Evolutionary conservation across 2,888 invertebrate species (phyloP).

Genomic region (Camponotus fellah): DNA sequence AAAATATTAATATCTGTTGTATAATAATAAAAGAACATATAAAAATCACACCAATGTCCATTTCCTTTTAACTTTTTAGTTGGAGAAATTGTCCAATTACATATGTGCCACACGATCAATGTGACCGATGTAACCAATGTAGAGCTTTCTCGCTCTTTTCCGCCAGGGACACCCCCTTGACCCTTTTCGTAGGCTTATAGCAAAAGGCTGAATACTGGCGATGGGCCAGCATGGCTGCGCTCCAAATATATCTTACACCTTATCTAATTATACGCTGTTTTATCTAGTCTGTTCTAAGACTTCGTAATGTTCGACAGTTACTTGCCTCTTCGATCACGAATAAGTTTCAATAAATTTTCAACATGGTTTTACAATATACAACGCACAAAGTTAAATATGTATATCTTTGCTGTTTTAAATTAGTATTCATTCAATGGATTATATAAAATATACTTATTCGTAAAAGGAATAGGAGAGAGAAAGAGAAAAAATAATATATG

Average conservation of each 20-base stretch:
- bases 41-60: not conserved
- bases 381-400: constrained; percentile 36
- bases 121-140: constrained; percentile 71
- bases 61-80: constrained; percentile 19
- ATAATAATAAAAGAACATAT: not conserved
- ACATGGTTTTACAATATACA: constrained; percentile 59
- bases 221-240: constrained; percentile 83
- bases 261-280: constrained; percentile 86
- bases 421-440: not conserved
- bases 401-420: constrained; percentile 51
- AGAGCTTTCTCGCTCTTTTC: constrained; percentile 66
- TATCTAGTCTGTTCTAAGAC: constrained; percentile 83
- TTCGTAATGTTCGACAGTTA: constrained; percentile 82
- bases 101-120: constrained; percentile 52
- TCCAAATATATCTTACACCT: constrained; percentile 86
- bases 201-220: constrained; percentile 81
- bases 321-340: constrained; percentile 77
- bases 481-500: not conserved
- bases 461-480: no score
- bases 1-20: constrained; percentile 1
- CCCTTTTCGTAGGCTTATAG: constrained; percentile 72
- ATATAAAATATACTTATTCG: constrained; percentile 50
- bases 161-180: constrained; percentile 72
- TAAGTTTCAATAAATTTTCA: constrained; percentile 79
- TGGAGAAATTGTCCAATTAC: constrained; percentile 52